Evolutionary conservation across 2,888 invertebrate genomes (phyloP), one percentile per base, ranked within the genome.

Genomic region (Coleophora deauratella): DNA sequence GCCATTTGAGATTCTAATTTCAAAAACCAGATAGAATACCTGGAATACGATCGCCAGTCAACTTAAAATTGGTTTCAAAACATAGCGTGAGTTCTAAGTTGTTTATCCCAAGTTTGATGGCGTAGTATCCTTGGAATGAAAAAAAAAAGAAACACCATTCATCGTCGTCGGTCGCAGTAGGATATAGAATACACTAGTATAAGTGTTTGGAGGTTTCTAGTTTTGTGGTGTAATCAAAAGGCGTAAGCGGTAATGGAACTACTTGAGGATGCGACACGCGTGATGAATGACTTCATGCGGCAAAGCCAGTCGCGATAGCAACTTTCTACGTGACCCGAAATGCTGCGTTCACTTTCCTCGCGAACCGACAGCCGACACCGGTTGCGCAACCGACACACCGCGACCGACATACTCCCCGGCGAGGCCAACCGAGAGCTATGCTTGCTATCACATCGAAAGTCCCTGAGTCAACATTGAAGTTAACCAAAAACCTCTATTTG

Each of bases 281-380:
- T 6, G 21, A 21, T 21, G 6, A 3, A 3, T 21, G 21, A 21
- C 21, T 31, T 2, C 31, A 31, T 11, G 31, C 6, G 31, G 31
- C 31, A 31, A n/a, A 11, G 4, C 11, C 62, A 62, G 55, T 62
- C 54, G 62, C 62, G 64, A 51, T 66, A 66, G 71, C 72, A 77
- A 85, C 85, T 85, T 85, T 85, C 84, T 84, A 82, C 67, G 73
- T 68, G 84, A 84, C 85, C 85, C 84, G 74, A 82, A 85, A 71
- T 78, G 74, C 79, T 77, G 79, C 81, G 72, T 84, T 85, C 84
- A 85, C 85, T 85, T 85, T 85, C 84, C 72, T 82, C 78, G 70
- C 71, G 62, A 72, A 57, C 45, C n/a, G 37, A 31, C 44, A 37
- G 72, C 64, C 65, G 63, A 62, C 67, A 66, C 11, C 15, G 35